These are phyloP conservation scores for Spondyliosoma cantharus DNA, from an alignment of 2,797 vertebrate genomes.

Conservation along the genomic window DNA sequence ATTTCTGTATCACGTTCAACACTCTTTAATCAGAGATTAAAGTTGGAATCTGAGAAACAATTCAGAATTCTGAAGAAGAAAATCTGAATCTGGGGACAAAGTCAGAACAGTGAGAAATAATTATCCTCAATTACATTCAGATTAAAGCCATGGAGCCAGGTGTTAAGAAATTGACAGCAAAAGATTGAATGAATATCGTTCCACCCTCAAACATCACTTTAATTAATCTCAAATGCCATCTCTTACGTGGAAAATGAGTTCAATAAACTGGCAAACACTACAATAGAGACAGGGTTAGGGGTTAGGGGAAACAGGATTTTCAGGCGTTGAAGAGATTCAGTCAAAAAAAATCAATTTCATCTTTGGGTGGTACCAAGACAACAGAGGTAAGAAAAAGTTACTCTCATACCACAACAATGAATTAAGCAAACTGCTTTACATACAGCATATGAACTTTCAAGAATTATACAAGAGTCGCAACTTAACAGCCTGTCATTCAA, in stretches of 20 bases:
- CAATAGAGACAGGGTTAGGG: not conserved
- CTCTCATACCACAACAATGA: not conserved
- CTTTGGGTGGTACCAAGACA: not conserved
- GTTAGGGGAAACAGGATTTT: no score
- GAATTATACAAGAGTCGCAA: not conserved
- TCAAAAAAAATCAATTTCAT: not conserved
- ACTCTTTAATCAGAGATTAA: no score
- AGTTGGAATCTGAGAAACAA: no score
- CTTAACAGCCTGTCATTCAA: not conserved
- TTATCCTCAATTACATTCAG: not conserved
- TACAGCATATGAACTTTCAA: not conserved
- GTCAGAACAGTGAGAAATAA: no score
- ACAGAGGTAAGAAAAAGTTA: not conserved
- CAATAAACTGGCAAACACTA: not conserved
- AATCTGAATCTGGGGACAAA: no score
- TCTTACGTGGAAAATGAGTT: not conserved
- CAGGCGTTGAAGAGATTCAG: not conserved
- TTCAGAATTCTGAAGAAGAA: no score
- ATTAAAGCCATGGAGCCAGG: not conserved
- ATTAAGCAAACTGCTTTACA: not conserved
- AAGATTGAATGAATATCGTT: not conserved
- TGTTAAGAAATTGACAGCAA: not conserved
- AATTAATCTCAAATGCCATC: not conserved
- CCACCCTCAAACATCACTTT: not conserved
- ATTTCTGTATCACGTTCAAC: not conserved